Percentiles rank a stretch among this genome's conserved stretches.
Conservation (phyloP, 35 echinoderm and acorn worm genomes). For the Diadema setosum region DNA sequence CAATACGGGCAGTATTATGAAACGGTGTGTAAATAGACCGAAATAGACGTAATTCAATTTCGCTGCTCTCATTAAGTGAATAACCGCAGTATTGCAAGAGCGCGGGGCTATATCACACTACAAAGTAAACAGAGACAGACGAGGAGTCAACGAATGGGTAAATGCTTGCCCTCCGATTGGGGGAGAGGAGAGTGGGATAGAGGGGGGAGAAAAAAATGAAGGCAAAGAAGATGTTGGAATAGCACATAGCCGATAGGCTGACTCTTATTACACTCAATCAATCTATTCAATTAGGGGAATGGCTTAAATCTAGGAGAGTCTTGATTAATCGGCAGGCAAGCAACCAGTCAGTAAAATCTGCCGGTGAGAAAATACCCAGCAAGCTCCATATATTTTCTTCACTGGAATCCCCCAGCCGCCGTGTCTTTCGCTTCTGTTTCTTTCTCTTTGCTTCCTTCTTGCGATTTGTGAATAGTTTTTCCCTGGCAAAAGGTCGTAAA, state of each 20-base stretch:
- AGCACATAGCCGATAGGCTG: not conserved
- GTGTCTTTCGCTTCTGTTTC: no score
- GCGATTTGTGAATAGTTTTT: no score
- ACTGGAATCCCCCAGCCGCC: no score
- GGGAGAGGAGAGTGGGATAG: not conserved
- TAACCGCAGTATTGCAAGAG: not conserved
- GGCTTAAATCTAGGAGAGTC: not conserved
- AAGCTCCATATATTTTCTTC: no score
- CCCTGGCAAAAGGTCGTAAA: no score
- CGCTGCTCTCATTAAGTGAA: not conserved
- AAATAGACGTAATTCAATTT: conserved; percentile 28
- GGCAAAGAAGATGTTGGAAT: not conserved
- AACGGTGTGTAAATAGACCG: not conserved
- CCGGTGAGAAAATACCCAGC: no score
- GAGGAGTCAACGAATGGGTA: not conserved
- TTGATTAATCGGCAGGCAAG: not conserved
- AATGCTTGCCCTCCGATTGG: not conserved
- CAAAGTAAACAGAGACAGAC: not conserved
- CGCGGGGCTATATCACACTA: not conserved
- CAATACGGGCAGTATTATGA: not conserved
- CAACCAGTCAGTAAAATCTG: conserved; percentile 1
- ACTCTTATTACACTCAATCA: conserved; percentile 5
- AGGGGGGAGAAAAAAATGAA: not conserved
- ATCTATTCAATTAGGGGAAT: conserved; percentile 22
- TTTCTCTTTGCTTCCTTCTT: not conserved